Base-by-base conservation (phyloP, 2,113 vertebrate species). In the mouse (Mus musculus) region DNA sequence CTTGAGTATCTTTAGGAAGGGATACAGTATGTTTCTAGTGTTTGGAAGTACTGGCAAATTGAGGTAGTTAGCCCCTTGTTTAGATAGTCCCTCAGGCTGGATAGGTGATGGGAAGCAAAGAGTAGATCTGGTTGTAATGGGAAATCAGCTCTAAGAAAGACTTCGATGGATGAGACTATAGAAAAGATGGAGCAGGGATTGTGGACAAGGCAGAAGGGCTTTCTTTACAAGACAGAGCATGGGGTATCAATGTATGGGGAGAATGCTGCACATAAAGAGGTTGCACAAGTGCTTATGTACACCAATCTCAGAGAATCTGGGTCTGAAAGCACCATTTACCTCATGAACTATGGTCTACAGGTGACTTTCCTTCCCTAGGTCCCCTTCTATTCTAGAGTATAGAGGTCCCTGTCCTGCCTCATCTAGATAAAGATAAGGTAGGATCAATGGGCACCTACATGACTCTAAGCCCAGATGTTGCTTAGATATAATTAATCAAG, bases 401-500 rank as follows among this genome's bases (percentile, higher is more conserved):
- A 1, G 28, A 28, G 22, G 42, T 5, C 4, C 0, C 3, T 0
- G 4, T 33, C n/a, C 36, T 17, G 14, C 24, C 30, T 49, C 13
- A 1, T 3, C n/a, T 33, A 30, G 56, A 9, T 30, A 7, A 26
- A 12, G 9, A 8, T n/a, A 12, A 67, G 46, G 22, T 6, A 80
- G 46, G 22, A 10, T 1, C 42, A 19, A 2, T 12, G 52, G 26
- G 77, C 0, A 7, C 16, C 56, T 3, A n/a, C 24, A 49, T 1
- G 6, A 16, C 59, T 67, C 26, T 49, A 28, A 49, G 52, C 19
- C 20, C n/a, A n/a, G 9, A 22, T 19, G 0, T 28, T 56, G 75
- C n/a, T 46, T 36, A 26, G 39, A 46, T 77, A 61, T 46, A 65
- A 77, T 65, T 49, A 49, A 76, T 49, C 88, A 90, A 61, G 24